These are phyloP conservation scores for Fistularia commersonii DNA, from an alignment of 2,797 vertebrate species.

Conservation along the genomic window DNA sequence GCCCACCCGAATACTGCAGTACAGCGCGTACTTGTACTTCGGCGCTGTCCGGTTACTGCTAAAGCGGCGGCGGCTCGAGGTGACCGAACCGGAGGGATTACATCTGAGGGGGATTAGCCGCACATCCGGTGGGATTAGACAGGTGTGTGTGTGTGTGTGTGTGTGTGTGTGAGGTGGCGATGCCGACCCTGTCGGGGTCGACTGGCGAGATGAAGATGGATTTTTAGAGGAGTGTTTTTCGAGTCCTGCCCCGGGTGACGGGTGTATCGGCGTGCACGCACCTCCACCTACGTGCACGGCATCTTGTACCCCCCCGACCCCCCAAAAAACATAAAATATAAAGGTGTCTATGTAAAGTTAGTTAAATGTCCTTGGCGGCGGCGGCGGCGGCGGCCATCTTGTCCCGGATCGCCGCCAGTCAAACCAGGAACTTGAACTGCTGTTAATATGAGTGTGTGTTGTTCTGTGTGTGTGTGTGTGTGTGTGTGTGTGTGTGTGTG, in stretches of 20 bases:
- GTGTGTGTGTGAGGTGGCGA: slow-evolving; percentile 59
- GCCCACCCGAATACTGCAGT: too few species aligned
- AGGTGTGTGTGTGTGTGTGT: slow-evolving; percentile 34
- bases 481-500: slow-evolving; percentile 12
- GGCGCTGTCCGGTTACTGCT: too few species aligned
- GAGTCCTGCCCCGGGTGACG: too few species aligned
- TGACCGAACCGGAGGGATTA: too few species aligned
- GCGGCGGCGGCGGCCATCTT: too few species aligned
- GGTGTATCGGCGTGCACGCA: too few species aligned
- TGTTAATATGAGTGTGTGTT: slow-evolving; percentile 46
- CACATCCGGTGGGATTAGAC: slow-evolving; percentile 22
- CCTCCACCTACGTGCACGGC: slow-evolving; percentile 41
- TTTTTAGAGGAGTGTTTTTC: slow-evolving; percentile 60
- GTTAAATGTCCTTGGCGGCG: slow-evolving; percentile 49
- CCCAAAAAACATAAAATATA: slow-evolving; percentile 13
- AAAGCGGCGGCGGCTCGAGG: too few species aligned
- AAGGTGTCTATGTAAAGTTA: slow-evolving; percentile 54
- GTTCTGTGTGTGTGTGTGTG: slow-evolving; percentile 4
- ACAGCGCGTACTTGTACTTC: too few species aligned
- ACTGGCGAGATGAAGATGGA: slow-evolving; percentile 33
- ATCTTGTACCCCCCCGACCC: slow-evolving; percentile 57
- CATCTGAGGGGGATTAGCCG: too few species aligned
- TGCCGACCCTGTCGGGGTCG: too few species aligned
- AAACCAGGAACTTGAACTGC: slow-evolving; percentile 33
- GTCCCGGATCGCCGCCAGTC: slow-evolving; percentile 1